These are phyloP conservation scores for Petrolisthes manimaculis DNA, from an alignment of 2,888 invertebrate species.

Conservation along the genomic window DNA sequence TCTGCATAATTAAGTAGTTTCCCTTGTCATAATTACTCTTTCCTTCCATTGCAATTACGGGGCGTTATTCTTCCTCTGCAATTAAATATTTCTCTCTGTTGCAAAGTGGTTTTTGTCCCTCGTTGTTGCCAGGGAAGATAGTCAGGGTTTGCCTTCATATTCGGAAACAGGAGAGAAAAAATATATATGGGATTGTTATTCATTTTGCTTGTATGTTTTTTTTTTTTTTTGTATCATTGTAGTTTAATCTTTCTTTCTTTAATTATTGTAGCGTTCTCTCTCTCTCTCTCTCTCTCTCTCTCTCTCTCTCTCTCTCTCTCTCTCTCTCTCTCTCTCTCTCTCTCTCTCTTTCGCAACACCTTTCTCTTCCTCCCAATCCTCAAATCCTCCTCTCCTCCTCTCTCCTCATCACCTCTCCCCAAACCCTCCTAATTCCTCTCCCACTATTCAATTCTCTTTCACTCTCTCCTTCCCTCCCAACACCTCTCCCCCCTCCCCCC, in stretches of 20 bases:
- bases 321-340: not conserved
- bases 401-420: not conserved
- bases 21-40: too few relatives aligned
- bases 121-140: too few relatives aligned
- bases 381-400: not conserved
- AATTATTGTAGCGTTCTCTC: not conserved
- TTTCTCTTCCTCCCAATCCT: not conserved
- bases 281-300: constrained; percentile 1
- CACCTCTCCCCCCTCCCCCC: not conserved
- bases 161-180: too few relatives aligned
- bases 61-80: too few relatives aligned
- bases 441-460: not conserved
- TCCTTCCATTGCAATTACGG: too few relatives aligned
- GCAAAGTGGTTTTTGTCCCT: too few relatives aligned
- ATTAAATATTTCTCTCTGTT: too few relatives aligned
- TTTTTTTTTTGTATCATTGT: not conserved
- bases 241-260: not conserved
- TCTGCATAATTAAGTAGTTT: too few relatives aligned
- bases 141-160: too few relatives aligned
- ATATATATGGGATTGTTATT: too few relatives aligned
- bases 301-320: constrained; percentile 1
- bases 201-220: not conserved
- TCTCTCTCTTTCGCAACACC: not conserved
- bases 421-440: not conserved
- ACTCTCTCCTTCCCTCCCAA: not conserved